phyloP scores from a whole-genome alignment of 1,140 invertebrate species.

The Monochamus saltuarius region DNA sequence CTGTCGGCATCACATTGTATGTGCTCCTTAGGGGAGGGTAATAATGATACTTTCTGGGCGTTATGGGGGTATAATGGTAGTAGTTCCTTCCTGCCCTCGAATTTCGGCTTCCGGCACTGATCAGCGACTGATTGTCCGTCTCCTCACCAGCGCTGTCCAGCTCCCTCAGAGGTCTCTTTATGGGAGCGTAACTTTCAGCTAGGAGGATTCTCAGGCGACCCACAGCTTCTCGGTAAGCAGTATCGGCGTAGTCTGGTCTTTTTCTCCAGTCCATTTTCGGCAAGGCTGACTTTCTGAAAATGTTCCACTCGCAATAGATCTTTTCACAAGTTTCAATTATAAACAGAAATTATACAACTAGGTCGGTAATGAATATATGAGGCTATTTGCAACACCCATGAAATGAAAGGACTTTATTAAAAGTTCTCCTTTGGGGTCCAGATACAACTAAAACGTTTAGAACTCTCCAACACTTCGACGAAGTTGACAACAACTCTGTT shows the following conservation, averaged over 20 bases:
- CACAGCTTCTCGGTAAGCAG: constrained; percentile 79
- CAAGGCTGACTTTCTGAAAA: constrained; percentile 38
- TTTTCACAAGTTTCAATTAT: no score
- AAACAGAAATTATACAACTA: no score
- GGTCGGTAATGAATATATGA: no score
- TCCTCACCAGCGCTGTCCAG: constrained; percentile 56
- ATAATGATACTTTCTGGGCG: constrained; percentile 51
- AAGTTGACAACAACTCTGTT: no score
- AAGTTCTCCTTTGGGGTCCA: no score
- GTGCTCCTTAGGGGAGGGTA: constrained; percentile 33
- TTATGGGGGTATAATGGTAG: constrained; percentile 41
- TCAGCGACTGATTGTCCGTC: constrained; percentile 55
- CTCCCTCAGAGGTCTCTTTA: constrained; percentile 50
- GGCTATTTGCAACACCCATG: no score
- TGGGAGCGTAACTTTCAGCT: constrained; percentile 70
- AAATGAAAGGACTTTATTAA: no score
- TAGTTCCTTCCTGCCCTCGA: constrained; percentile 35
- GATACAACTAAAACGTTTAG: no score
- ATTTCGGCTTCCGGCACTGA: constrained; percentile 42
- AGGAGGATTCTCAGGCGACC: constrained; percentile 73
- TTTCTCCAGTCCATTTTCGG: constrained; percentile 55
- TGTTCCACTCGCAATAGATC: neutral
- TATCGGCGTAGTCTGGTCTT: constrained; percentile 75
- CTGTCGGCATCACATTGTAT: constrained; percentile 12
- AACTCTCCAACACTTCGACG: no score